These are phyloP conservation scores for Melanaphis sacchari DNA, from an alignment of 1,140 invertebrate species.

Conservation along the genomic window DNA sequence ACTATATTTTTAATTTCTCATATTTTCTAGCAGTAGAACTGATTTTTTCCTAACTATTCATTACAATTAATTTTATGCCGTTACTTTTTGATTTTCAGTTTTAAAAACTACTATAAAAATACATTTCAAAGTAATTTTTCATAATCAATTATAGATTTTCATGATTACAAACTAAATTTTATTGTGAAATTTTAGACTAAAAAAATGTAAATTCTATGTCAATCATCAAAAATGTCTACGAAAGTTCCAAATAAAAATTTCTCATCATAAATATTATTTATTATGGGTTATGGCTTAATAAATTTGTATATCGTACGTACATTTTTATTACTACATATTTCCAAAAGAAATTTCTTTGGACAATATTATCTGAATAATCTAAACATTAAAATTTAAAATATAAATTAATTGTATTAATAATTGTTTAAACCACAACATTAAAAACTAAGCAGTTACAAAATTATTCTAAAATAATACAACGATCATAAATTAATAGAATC, in stretches of 20 bases:
- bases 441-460: neutral
- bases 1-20: neutral
- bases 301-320: neutral
- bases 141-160: neutral
- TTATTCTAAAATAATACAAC: neutral
- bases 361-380: neutral
- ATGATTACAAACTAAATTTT: neutral
- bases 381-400: neutral
- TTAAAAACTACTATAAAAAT: neutral
- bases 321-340: neutral
- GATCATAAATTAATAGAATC: neutral
- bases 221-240: neutral
- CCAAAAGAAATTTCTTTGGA: too few relatives aligned
- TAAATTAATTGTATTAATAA: neutral
- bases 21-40: too few relatives aligned
- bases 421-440: neutral
- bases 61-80: neutral
- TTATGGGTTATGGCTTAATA: neutral
- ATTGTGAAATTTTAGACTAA: neutral
- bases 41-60: neutral
- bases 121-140: neutral
- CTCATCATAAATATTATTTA: neutral
- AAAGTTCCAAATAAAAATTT: neutral
- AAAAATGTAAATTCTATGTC: neutral
- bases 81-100: neutral